Evolutionary conservation across 2,797 vertebrate species (phyloP), one percentile per base, ranked within the genome.

Genomic region (Oryzias sinensis): DNA sequence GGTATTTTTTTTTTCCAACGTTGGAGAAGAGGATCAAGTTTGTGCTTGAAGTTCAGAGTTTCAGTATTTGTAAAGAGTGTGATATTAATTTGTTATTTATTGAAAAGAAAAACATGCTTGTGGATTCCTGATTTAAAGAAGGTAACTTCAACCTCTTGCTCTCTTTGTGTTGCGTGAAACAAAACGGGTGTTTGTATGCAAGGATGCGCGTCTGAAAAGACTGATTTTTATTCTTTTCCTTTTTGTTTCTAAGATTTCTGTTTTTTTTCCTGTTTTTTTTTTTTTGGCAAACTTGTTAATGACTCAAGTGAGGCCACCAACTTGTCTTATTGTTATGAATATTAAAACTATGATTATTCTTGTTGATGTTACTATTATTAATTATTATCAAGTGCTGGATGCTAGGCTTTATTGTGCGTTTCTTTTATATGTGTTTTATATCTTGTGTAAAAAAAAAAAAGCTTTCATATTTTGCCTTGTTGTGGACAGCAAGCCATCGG

Each of bases 11-110:
- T 87, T 76, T 69, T 80, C 55, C 72, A 72, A 82, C 79, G 50
- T 68, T 73, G 85, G 77, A 74, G 85, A 49, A 85, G 53, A 78
- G 62, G 68, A 74, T 76, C 65, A 82, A 73, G 82, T 77, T 74
- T 82, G 86, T 76, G 85, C 76, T 89, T 86, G 82, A 84, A 82
- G 74, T 64, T 79, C 62, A 61, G 69, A 83, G 80, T 83, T 85
- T 80, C 81, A 52, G 62, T 74, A 82, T 88, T 84, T 76, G 83
- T 85, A 83, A 79, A 82, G 69, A 81, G 79, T 89, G 81, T 86
- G 72, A 79, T 84, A 74, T 83, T 75, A 51, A 76, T 88, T 90
- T 85, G 71, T 87, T 92, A 92, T 93, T 93, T 92, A 93, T 93
- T 93, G 83, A 83, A 81, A 64, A 83, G 66, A 37, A 37, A 37